Evolutionary conservation across 2,113 vertebrate genomes (phyloP).

Genomic region (Erythrocercus mccallii): DNA sequence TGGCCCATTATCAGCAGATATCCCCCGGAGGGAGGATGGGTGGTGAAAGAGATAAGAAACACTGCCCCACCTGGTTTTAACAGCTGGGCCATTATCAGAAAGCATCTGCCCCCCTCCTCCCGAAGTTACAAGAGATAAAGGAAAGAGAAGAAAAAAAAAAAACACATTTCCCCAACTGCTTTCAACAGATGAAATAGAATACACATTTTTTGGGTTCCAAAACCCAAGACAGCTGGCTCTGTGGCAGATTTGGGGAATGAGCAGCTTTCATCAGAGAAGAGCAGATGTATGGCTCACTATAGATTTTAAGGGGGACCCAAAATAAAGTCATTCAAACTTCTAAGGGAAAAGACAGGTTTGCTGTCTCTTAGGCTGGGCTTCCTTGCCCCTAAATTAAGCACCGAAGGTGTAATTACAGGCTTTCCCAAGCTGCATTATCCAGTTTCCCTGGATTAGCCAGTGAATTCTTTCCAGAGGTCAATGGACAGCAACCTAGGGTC

Average conservation of each 20-base stretch:
- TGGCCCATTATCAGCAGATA: too few species aligned
- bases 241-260: neutral
- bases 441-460: neutral
- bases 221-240: neutral
- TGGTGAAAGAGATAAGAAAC: too few species aligned
- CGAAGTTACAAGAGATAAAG: too few species aligned
- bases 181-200: too few species aligned
- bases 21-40: too few species aligned
- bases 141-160: too few species aligned
- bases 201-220: too few species aligned
- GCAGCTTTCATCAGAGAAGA: neutral
- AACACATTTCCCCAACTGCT: too few species aligned
- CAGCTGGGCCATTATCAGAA: too few species aligned
- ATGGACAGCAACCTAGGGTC: rapidly evolving
- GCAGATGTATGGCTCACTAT: neutral
- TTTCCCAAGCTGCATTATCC: neutral
- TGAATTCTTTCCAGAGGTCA: neutral
- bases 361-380: neutral
- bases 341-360: neutral
- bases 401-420: neutral
- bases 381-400: neutral
- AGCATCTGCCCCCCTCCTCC: too few species aligned
- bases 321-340: neutral
- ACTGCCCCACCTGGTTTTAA: too few species aligned
- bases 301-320: neutral